A percentile compares a stretch with the other conserved stretches of the same genome.
These are phyloP conservation scores for Pararge aegeria DNA, from an alignment of 1,140 invertebrate species.

Conservation along the genomic window DNA sequence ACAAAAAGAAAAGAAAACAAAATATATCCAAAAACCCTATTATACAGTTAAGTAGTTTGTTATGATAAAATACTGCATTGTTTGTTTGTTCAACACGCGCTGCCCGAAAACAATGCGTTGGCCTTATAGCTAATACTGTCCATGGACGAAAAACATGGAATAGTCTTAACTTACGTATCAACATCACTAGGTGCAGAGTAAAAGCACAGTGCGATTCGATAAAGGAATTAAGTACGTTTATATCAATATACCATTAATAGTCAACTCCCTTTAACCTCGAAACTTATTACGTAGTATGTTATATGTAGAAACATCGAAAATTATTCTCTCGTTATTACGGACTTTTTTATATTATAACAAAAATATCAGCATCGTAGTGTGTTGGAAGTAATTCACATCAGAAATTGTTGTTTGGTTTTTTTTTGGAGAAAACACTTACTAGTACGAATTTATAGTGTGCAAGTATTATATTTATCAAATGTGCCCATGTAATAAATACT, in stretches of 20 bases:
- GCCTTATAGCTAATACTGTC: slow-evolving; percentile 48
- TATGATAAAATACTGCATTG: slow-evolving; percentile 61
- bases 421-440: neutral
- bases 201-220: slow-evolving; percentile 47
- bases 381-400: slow-evolving; percentile 13
- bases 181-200: slow-evolving; percentile 48
- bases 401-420: slow-evolving; percentile 6
- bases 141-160: slow-evolving; percentile 39
- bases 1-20: slow-evolving; percentile 59
- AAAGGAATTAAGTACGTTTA: slow-evolving; percentile 47
- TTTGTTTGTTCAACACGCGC: slow-evolving; percentile 34
- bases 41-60: slow-evolving; percentile 51
- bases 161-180: slow-evolving; percentile 43
- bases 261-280: neutral
- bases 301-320: slow-evolving; percentile 29
- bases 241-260: slow-evolving; percentile 18
- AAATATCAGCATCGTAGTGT: slow-evolving; percentile 9
- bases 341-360: slow-evolving; percentile 4
- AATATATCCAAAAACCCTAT: slow-evolving; percentile 69
- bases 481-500: neutral
- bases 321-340: slow-evolving; percentile 13
- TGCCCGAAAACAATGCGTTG: slow-evolving; percentile 34
- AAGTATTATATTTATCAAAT: neutral
- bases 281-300: neutral
- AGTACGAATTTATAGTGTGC: neutral